Conservation (phyloP, 2,888 invertebrate species). For the Cetonia aurata region DNA sequence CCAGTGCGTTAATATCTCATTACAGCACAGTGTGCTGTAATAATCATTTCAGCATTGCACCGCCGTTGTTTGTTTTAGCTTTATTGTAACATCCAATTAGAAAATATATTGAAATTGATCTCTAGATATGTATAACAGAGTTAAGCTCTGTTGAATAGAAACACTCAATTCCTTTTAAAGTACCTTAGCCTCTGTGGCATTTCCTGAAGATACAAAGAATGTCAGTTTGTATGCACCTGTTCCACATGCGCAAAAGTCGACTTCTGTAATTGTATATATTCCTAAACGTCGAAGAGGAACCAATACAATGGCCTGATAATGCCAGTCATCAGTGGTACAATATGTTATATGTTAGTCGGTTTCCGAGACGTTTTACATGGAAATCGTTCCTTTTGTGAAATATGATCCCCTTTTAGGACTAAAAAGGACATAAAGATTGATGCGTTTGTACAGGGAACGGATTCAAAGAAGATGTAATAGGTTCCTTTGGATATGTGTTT, state of each 20-base stretch:
- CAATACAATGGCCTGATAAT: background rate
- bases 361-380: constrained; percentile 17
- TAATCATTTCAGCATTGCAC: too few relatives aligned
- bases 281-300: background rate
- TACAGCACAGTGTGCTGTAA: too few relatives aligned
- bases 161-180: too few relatives aligned
- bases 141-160: too few relatives aligned
- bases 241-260: constrained; percentile 20
- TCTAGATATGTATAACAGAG: too few relatives aligned
- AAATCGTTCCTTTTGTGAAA: constrained; percentile 10
- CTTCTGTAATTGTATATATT: constrained; percentile 20
- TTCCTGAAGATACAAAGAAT: background rate
- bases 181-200: constrained; percentile 4
- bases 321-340: background rate
- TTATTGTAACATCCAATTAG: too few relatives aligned
- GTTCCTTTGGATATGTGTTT: too few relatives aligned
- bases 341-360: background rate
- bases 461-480: too few relatives aligned
- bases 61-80: too few relatives aligned
- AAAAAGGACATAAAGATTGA: background rate
- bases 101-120: too few relatives aligned
- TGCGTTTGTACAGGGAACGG: background rate
- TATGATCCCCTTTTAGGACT: constrained; percentile 7
- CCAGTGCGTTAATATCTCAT: too few relatives aligned
- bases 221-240: constrained; percentile 11